phyloP scores from a whole-genome alignment of 1,140 invertebrate species.

The Psix sp. region DNA sequence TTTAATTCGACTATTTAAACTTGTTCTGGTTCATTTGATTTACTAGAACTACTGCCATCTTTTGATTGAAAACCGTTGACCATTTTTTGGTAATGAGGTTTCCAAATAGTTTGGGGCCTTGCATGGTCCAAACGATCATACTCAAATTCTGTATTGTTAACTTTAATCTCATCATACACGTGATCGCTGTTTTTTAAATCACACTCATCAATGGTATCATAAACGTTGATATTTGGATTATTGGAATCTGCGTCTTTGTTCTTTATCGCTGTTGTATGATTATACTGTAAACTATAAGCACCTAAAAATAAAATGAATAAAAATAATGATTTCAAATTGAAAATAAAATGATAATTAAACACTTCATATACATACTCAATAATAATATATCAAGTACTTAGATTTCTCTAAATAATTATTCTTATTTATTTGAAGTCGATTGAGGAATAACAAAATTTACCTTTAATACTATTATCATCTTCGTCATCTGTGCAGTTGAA shows the following conservation, averaged over 20 bases:
- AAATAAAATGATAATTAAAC: slow-evolving; percentile 1
- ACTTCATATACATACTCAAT: slow-evolving; percentile 2
- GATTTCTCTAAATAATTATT: too few relatives aligned
- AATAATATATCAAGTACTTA: too few relatives aligned
- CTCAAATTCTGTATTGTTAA: slow-evolving; percentile 85
- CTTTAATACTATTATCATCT: slow-evolving; percentile 72
- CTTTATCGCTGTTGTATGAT: slow-evolving; percentile 81
- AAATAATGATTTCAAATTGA: too few relatives aligned
- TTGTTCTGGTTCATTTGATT: slow-evolving; percentile 21
- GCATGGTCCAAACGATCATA: slow-evolving; percentile 93
- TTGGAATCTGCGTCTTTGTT: slow-evolving; percentile 89
- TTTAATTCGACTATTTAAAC: not conserved
- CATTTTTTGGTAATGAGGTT: slow-evolving; percentile 90
- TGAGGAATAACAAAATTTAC: slow-evolving; percentile 60
- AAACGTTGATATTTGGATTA: slow-evolving; percentile 88
- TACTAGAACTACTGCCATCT: slow-evolving; percentile 50
- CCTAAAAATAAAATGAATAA: slow-evolving; percentile 65
- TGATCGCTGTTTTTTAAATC: slow-evolving; percentile 86
- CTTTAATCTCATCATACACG: slow-evolving; percentile 94
- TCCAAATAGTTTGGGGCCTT: slow-evolving; percentile 86
- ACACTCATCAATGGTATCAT: slow-evolving; percentile 86
- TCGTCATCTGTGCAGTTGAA: slow-evolving; percentile 73
- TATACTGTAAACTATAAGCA: slow-evolving; percentile 77
- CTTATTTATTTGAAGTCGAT: not conserved
- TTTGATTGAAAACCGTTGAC: slow-evolving; percentile 77